phyloP scores from a whole-genome alignment of 2,113 vertebrate species.

The Prunella himalayana region DNA sequence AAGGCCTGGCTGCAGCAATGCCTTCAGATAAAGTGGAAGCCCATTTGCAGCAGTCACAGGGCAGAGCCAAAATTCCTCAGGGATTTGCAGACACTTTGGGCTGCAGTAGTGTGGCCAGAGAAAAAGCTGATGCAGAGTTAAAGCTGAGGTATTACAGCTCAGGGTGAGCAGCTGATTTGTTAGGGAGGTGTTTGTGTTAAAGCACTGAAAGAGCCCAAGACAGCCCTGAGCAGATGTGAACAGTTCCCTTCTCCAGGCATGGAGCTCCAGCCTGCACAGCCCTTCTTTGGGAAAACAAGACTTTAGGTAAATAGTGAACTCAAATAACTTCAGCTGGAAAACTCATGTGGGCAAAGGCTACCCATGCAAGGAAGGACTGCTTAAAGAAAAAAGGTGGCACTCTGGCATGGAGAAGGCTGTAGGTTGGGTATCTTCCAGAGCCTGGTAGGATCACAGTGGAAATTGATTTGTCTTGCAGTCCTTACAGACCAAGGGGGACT shows the following conservation, averaged over 20 bases:
- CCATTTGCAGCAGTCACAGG: not conserved
- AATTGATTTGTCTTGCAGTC: not conserved
- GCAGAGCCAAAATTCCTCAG: not conserved
- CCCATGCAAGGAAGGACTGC: not conserved
- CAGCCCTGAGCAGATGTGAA: not conserved
- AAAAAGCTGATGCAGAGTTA: not conserved
- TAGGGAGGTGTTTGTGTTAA: not conserved
- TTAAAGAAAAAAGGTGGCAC: not conserved
- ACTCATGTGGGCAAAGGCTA: not conserved
- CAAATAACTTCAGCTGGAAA: not conserved
- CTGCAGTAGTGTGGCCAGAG: not conserved
- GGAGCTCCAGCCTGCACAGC: not conserved
- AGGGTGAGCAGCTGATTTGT: not conserved
- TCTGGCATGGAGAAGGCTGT: not conserved
- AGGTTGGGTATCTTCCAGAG: not conserved
- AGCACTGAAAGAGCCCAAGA: not conserved
- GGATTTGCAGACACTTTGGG: not conserved
- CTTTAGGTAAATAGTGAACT: not conserved
- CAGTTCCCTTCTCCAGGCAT: not conserved
- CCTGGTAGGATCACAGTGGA: not conserved
- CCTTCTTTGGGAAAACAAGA: not conserved
- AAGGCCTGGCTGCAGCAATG: not conserved
- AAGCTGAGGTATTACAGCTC: slow-evolving; percentile 1
- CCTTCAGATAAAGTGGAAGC: not conserved
- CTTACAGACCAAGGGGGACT: not conserved